A percentile compares a stretch with the other conserved stretches of the same genome.
These are phyloP conservation scores for Sebastes vulpes DNA, from an alignment of 2,797 vertebrate species.

Conservation along the genomic window DNA sequence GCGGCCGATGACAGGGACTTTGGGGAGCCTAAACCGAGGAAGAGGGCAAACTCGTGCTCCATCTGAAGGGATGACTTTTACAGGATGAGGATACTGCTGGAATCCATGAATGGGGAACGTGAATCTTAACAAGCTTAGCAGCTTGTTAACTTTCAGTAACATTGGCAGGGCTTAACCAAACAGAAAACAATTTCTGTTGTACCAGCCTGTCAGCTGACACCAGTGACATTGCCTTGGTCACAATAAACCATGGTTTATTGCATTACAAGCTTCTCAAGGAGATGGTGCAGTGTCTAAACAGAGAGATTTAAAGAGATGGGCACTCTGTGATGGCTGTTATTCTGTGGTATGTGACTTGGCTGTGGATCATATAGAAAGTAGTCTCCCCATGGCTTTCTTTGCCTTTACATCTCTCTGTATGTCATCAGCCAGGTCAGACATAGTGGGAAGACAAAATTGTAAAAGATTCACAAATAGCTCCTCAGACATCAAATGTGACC, in stretches of 20 bases:
- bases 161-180: slow-evolving; percentile 18
- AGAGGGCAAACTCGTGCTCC: slow-evolving; percentile 96
- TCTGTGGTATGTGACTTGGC: slow-evolving; percentile 9
- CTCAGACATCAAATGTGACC: slow-evolving; percentile 21
- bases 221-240: slow-evolving; percentile 37
- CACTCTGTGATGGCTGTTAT: slow-evolving; percentile 19
- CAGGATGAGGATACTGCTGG: slow-evolving; percentile 3
- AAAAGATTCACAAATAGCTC: slow-evolving; percentile 32
- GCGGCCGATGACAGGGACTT: slow-evolving; percentile 89
- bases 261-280: slow-evolving; percentile 41
- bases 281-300: slow-evolving; percentile 30
- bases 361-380: slow-evolving; percentile 22
- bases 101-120: slow-evolving; percentile 22
- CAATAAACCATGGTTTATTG: slow-evolving; percentile 33
- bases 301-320: slow-evolving; percentile 9
- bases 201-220: slow-evolving; percentile 25
- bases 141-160: slow-evolving; percentile 45
- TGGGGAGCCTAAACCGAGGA: slow-evolving; percentile 93
- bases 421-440: slow-evolving; percentile 9
- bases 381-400: slow-evolving; percentile 20
- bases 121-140: slow-evolving; percentile 19
- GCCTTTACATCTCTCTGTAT: slow-evolving; percentile 38
- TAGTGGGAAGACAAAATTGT: not conserved
- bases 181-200: slow-evolving; percentile 17
- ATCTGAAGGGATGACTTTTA: slow-evolving; percentile 82